phyloP scores from a whole-genome alignment of 2,113 vertebrate genomes.

The Vireo altiloquus region DNA sequence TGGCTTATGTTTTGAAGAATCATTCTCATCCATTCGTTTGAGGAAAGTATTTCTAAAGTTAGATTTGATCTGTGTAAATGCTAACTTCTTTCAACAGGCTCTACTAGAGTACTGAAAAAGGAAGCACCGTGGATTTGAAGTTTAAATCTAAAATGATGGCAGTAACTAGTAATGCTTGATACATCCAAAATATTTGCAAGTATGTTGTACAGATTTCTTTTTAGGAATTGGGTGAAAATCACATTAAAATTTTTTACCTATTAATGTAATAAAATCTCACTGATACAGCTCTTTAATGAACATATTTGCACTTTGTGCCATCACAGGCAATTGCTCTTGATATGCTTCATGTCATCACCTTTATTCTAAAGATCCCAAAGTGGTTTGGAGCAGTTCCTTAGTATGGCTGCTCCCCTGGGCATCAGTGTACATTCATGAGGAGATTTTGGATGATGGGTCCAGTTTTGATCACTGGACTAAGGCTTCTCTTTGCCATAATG shows the following conservation, averaged over 20 bases:
- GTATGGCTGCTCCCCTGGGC: neutral
- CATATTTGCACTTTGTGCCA: neutral
- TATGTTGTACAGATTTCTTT: neutral
- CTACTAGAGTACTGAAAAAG: neutral
- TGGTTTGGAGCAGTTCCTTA: neutral
- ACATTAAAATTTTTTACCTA: neutral
- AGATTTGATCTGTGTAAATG: slow-evolving; percentile 50
- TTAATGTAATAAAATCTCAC: neutral
- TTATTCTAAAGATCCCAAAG: neutral
- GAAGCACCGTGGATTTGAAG: neutral
- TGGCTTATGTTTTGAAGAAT: neutral
- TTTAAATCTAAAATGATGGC: neutral
- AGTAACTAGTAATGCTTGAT: neutral
- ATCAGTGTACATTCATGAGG: neutral
- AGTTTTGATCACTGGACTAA: neutral
- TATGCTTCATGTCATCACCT: neutral
- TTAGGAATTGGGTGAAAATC: neutral
- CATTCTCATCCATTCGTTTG: neutral
- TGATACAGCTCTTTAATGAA: neutral
- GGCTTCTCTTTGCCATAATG: neutral
- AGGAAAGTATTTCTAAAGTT: slow-evolving; percentile 37
- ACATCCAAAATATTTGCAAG: neutral
- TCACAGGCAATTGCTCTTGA: neutral
- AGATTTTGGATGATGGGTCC: neutral
- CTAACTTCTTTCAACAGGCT: slow-evolving; percentile 20